phyloP scores from a whole-genome alignment of 2,797 vertebrate species.

The Rhincodon typus region DNA sequence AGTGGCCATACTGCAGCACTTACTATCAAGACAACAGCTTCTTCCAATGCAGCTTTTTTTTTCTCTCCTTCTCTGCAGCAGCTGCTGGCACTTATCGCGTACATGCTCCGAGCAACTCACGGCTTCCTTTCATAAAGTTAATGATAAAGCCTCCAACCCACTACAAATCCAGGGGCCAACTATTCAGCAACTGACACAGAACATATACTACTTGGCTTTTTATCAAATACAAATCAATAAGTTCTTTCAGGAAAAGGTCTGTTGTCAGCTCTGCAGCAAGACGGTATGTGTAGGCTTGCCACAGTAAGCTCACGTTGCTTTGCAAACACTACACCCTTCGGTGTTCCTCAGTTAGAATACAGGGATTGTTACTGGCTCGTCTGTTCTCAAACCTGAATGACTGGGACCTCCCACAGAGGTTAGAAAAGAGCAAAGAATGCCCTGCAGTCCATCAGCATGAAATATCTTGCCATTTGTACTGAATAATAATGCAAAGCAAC shows the following conservation, averaged over 20 bases:
- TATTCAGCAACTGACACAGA: background rate
- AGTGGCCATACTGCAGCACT: constrained; percentile 63
- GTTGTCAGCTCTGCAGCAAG: background rate
- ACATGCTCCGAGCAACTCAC: background rate
- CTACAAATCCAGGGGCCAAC: background rate
- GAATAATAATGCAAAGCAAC: constrained; percentile 25
- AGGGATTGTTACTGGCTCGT: background rate
- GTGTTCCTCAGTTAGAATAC: constrained; percentile 1
- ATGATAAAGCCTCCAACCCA: background rate
- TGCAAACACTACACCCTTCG: constrained; percentile 27
- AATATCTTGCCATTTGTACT: constrained; percentile 44
- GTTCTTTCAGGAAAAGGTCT: background rate
- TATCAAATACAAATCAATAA: constrained; percentile 22
- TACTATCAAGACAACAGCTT: constrained; percentile 57
- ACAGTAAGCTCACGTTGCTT: background rate
- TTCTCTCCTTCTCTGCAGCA: constrained; percentile 54
- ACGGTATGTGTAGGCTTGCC: background rate
- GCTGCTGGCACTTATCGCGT: constrained; percentile 66
- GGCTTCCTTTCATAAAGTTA: constrained; percentile 17
- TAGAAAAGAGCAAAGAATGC: constrained; percentile 15
- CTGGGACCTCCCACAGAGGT: background rate
- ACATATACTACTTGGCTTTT: background rate
- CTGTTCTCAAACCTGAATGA: constrained; percentile 1
- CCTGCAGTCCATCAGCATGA: constrained; percentile 39
- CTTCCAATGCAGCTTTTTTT: constrained; percentile 61